Base-by-base conservation (phyloP, 2,888 invertebrate species). In the Lymantria dispar region DNA sequence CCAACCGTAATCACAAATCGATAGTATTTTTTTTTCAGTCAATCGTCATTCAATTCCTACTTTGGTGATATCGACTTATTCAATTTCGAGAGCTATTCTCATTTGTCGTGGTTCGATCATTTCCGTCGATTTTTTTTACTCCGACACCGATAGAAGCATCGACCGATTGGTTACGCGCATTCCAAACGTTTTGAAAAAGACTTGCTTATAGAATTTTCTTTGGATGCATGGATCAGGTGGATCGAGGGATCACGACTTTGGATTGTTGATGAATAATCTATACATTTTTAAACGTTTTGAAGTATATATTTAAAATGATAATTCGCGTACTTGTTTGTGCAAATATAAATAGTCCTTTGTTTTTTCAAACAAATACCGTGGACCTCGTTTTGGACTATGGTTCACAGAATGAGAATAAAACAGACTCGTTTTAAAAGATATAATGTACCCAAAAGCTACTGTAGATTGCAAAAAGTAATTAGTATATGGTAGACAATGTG, bases 41-140 rank as follows among this genome's bases (percentile, higher is more conserved):
- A 81, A 81, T 83, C 83, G 81, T 83, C 83, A 82, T 89, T 89
- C 87, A 90, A 88, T 87, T 87, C 85, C 70, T 74, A 69, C 79
- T 80, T 84, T 84, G 83, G 86, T 87, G 86, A 84, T 88, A 85
- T 85, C 87, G 85, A 81, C 72, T 87, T 89, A 89, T 89, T 90
- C 87, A 88, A 91, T 89, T 89, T 88, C 80, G 73, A 74, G 70
- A 78, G 76, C 78, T 70, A 79, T 83, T 83, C 82, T 80, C 80
- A 86, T 86, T 83, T 78, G 81, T 80, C 80, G 80, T 76, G 83
- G 80, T 80, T 68, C 64, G 76, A 81, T 79, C 87, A 78, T 89
- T 90, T 88, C 88, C 88, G 85, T 84, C 67, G 71, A 66, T 64
- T 64, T 72, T 78, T 84, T 78, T 78, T 69, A 68, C n/a, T 74